Base-by-base conservation (phyloP, 2,797 vertebrate genomes). In the Ctenosaura bakeri region DNA sequence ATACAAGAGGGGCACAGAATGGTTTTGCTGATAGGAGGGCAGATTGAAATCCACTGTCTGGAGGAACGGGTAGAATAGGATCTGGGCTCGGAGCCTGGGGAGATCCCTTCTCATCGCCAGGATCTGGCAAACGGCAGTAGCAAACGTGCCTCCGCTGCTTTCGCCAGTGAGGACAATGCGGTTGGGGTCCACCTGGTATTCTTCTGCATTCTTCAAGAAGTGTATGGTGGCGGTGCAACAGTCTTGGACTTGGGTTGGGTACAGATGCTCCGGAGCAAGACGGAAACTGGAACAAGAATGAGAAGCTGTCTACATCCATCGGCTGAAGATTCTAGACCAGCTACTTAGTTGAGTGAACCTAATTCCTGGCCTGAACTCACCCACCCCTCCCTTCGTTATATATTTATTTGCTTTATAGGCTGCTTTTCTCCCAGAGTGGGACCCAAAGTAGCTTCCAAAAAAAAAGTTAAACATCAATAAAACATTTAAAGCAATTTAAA, bases 21-120 rank as follows among this genome's bases (percentile, higher is more conserved):
- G 96, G 5, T 99, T 99, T 95, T 98, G 98, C 95, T 98, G 98
- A 89, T 98, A 98, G 29, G 98, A 98, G 74, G 98, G 98, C 92
- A 97, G 93, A 94, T 96, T 96, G 92, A 98, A 98, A 91, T 98
- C 96, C 54, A 98, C 86, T 94, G 92, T 95, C 94, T 98, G 98
- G 87, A 98, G 93, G 1, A 26, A 38, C 0, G 98, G 96, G 76
- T 98, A 98, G 94, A 98, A 94, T 80, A 98, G 96, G 91, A 98
- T 92, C 94, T 98, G 98, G 69, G 98, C 98, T 2, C 97, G 96
- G 89, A 98, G 97, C 92, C 92, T 95, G 4, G 97, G 97, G 95
- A 98, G 96, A 94, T 97, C 96, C 79, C 94, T 76, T 8, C 84
- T 79, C 90, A 92, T 91, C 87, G 90, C 64, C 35, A 95, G 90